A percentile compares a stretch with the other conserved stretches of the same genome.
phyloP scores from a whole-genome alignment of 1,140 invertebrate genomes.

The Stegodyphus dumicola region DNA sequence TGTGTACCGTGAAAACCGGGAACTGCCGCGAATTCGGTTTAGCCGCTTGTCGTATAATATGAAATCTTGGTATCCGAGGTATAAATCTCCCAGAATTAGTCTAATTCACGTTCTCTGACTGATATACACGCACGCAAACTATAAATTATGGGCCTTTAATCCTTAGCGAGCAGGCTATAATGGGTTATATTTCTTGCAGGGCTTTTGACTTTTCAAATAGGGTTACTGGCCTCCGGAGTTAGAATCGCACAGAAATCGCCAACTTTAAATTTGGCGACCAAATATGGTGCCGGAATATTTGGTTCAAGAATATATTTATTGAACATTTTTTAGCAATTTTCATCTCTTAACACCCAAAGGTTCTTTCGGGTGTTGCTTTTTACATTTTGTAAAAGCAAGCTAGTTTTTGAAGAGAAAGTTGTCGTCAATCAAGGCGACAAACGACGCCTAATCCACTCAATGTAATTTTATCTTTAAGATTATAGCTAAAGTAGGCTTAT shows the following conservation, averaged over 20 bases:
- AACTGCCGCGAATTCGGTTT: slow-evolving; percentile 36
- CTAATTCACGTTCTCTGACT: slow-evolving; percentile 59
- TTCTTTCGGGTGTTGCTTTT: too few relatives aligned
- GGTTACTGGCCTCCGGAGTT: slow-evolving; percentile 51
- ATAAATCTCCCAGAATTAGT: slow-evolving; percentile 61
- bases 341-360: too few relatives aligned
- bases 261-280: not conserved
- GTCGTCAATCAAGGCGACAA: too few relatives aligned
- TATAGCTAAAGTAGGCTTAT: too few relatives aligned
- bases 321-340: too few relatives aligned
- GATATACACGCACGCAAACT: slow-evolving; percentile 59
- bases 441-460: too few relatives aligned
- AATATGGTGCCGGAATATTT: not conserved
- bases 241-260: slow-evolving; percentile 23
- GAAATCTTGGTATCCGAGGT: slow-evolving; percentile 55
- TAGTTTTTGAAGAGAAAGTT: too few relatives aligned
- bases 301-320: too few relatives aligned
- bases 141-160: slow-evolving; percentile 61
- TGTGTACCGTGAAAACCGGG: slow-evolving; percentile 55
- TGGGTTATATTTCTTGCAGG: slow-evolving; percentile 61
- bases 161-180: slow-evolving; percentile 55
- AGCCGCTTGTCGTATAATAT: slow-evolving; percentile 56
- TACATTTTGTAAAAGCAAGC: too few relatives aligned
- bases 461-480: too few relatives aligned
- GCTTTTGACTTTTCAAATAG: slow-evolving; percentile 58